Percentiles rank a stretch among this genome's conserved stretches.
phyloP scores from a whole-genome alignment of 2,797 vertebrate species.

The Steatocranus sp. region DNA sequence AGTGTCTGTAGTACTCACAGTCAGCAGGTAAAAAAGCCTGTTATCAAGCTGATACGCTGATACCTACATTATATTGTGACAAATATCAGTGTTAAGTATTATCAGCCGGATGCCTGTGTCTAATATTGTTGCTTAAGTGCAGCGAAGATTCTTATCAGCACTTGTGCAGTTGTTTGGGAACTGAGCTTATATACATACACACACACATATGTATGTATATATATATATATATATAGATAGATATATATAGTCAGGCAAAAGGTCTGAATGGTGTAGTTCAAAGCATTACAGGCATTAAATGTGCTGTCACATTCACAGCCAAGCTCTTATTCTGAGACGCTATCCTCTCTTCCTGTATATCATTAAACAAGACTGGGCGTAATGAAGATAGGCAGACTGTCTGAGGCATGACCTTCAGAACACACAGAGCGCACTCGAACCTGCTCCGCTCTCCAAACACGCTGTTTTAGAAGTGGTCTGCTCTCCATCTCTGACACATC shows the following conservation, averaged over 20 bases:
- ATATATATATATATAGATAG: no score
- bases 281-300: conserved; percentile 38
- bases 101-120: background rate
- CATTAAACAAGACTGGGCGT: conserved; percentile 36
- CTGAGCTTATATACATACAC: background rate
- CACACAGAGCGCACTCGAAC: conserved; percentile 22
- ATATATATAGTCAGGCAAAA: background rate
- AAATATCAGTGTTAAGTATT: background rate
- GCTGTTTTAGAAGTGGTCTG: conserved; percentile 16
- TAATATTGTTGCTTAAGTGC: background rate
- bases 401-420: conserved; percentile 53
- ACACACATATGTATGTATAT: no score
- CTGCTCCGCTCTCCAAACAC: conserved; percentile 27
- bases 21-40: background rate
- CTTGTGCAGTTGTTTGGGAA: conserved; percentile 8
- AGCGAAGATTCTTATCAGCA: background rate
- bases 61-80: background rate
- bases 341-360: conserved; percentile 47
- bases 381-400: conserved; percentile 54
- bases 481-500: conserved; percentile 40
- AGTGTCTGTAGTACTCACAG: background rate
- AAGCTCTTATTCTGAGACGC: conserved; percentile 13
- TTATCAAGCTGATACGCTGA: background rate
- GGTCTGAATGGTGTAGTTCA: conserved; percentile 23
- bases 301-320: conserved; percentile 24